Base-by-base conservation (phyloP, 1,140 invertebrate genomes). In the Ceratitis capitata region DNA sequence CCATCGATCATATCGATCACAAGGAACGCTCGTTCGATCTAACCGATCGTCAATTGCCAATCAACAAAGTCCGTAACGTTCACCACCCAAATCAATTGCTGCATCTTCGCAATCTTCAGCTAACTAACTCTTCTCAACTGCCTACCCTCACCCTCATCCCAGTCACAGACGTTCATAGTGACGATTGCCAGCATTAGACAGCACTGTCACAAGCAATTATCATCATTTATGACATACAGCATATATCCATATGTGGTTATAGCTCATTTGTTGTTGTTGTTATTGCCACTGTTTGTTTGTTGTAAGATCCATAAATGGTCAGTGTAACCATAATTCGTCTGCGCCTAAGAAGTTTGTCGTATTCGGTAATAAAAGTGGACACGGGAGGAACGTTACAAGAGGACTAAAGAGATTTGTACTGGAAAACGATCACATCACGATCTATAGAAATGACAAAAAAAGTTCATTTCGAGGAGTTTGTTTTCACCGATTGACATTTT, bases 191-290 rank as follows among this genome's bases (percentile, higher is more conserved):
- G 69, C 69, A 78, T 78, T 78, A 78, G 69, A 42, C 69, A 78
- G 35, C 39, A 32, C 69, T 39, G 69, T 78, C 69, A 78, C 39
- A 45, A 78, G 39, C 69, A 78, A 78, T 78, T 78, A 78, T 78
- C 69, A 78, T 78, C 69, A 78, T 78, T 78, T 78, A 47, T 78
- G 69, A 78, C 69, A 78, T 42, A 45, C 69, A 78, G 16, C 42
- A 47, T 39, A 45, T 78, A 78, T 26, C 69, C 61, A 45, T 78
- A 78, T 78, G 69, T 78, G 69, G 69, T 3, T 4, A 78, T 23
- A 45, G 19, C n/a, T 78, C n/a, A 23, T 19, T 23, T 78, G 12
- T 42, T 45, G 19, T 78, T 78, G 69, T 78, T 78, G 35, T 45
- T 78, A 10, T 26, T 39, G 6, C 5, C 39, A 14, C 19, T 39